phyloP scores from a whole-genome alignment of 2,113 vertebrate genomes.

The Oostethus manadensis region DNA sequence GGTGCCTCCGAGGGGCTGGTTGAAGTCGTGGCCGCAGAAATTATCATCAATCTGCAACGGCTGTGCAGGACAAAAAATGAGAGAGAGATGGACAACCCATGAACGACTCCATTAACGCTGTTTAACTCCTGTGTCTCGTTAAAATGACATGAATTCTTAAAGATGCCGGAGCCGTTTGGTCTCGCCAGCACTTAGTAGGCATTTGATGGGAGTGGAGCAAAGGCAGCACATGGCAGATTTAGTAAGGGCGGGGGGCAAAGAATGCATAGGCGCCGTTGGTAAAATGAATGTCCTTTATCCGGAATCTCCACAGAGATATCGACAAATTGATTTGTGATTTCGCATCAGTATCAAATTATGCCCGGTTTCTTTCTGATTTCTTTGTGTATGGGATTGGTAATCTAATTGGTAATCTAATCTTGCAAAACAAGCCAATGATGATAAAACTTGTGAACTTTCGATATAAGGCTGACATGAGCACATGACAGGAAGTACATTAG shows the following conservation, averaged over 20 bases:
- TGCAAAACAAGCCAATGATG: conserved; percentile 29
- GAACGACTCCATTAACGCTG: conserved; percentile 29
- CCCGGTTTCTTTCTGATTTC: too few species aligned
- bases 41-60: conserved; percentile 94
- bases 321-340: neutral
- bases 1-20: conserved; percentile 92
- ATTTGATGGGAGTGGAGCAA: conserved; percentile 25
- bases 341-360: too few species aligned
- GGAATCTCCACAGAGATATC: neutral
- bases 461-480: conserved; percentile 13
- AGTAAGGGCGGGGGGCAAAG: conserved; percentile 11
- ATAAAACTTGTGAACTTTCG: neutral
- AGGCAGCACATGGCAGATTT: conserved; percentile 26
- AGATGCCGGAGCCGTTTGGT: conserved; percentile 36
- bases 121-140: conserved; percentile 35
- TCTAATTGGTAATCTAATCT: conserved; percentile 24
- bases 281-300: conserved; percentile 17
- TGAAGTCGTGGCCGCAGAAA: conserved; percentile 98
- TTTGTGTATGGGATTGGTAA: too few species aligned
- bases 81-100: conserved; percentile 19
- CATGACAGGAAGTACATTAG: conserved; percentile 49
- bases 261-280: conserved; percentile 20
- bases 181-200: conserved; percentile 23
- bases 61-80: conserved; percentile 53
- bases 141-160: conserved; percentile 48